Percentiles rank a stretch among this genome's conserved stretches.
Evolutionary conservation across 1,140 invertebrate species (phyloP).

Genomic region (Heterodera carotae): DNA sequence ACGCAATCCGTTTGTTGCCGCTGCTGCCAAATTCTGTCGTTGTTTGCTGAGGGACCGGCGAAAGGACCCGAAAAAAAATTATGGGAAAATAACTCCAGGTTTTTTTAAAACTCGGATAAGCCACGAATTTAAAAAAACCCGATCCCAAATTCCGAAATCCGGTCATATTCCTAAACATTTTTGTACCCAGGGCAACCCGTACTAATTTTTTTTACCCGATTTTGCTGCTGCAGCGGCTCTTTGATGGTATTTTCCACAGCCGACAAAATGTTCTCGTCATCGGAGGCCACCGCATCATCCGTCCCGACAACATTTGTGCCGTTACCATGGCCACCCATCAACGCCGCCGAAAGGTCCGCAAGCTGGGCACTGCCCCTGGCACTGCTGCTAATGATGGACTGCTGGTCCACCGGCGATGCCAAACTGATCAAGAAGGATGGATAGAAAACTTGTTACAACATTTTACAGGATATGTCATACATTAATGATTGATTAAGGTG

Average conservation of each 20-base stretch:
- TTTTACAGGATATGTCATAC: too few relatives aligned
- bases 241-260: constrained; percentile 25
- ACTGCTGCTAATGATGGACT: constrained; percentile 5
- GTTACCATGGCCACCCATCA: constrained; percentile 34
- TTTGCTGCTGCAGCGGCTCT: not conserved
- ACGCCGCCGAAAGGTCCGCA: constrained; percentile 21
- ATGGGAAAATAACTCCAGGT: too few relatives aligned
- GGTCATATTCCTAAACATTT: too few relatives aligned
- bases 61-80: not conserved
- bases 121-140: not conserved
- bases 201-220: too few relatives aligned
- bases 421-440: too few relatives aligned
- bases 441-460: too few relatives aligned
- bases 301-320: constrained; percentile 12
- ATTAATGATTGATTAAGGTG: too few relatives aligned
- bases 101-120: too few relatives aligned
- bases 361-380: constrained; percentile 19
- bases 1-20: constrained; percentile 77
- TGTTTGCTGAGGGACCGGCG: constrained; percentile 1
- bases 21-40: not conserved
- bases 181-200: too few relatives aligned
- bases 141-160: too few relatives aligned
- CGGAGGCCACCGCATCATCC: constrained; percentile 23
- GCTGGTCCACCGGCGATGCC: not conserved
- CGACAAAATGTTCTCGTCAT: constrained; percentile 49